phyloP scores from a whole-genome alignment of 2,888 invertebrate species.

The Andrena marginata region DNA sequence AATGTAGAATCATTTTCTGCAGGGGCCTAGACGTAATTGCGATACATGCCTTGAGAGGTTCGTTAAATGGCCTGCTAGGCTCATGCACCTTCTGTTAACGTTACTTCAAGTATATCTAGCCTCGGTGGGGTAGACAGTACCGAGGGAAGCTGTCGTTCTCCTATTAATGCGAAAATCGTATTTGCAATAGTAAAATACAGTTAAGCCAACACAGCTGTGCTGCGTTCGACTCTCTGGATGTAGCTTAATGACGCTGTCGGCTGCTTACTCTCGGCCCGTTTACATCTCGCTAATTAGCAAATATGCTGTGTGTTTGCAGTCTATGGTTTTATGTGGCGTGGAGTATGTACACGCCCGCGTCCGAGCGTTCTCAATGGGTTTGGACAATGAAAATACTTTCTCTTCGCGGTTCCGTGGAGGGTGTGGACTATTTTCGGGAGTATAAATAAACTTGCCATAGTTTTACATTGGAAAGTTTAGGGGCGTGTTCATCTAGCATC shows the following conservation, averaged over 20 bases:
- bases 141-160: neutral
- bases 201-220: constrained; percentile 50
- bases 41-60: neutral
- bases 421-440: neutral
- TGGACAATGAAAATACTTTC: neutral
- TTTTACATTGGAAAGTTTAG: no score
- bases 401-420: neutral
- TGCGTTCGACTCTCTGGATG: constrained; percentile 31
- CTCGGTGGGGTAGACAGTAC: neutral
- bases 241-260: constrained; percentile 59
- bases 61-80: neutral
- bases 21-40: neutral
- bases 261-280: constrained; percentile 61
- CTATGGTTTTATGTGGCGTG: constrained; percentile 25
- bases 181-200: constrained; percentile 68
- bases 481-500: no score
- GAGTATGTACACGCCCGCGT: neutral
- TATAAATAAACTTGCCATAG: no score
- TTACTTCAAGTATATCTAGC: constrained; percentile 16
- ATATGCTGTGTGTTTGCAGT: constrained; percentile 57
- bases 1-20: neutral
- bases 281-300: constrained; percentile 67
- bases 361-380: neutral
- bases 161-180: constrained; percentile 53
- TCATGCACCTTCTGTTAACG: neutral